Conservation (phyloP, 2,888 invertebrate species). For the Zelleria hepariella region DNA sequence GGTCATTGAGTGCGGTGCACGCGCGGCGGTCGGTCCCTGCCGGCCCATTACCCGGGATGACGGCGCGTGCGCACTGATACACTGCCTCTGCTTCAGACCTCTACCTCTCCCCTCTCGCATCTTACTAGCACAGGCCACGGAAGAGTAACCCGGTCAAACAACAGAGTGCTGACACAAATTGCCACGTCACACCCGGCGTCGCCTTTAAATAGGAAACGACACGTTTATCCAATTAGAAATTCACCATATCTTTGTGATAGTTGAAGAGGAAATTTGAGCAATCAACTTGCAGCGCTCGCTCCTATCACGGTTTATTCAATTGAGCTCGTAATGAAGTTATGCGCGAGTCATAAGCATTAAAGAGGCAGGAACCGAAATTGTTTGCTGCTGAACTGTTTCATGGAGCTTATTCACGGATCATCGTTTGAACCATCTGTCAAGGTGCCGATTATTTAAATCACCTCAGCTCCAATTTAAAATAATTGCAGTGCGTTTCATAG, state of each 20-base stretch:
- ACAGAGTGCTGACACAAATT: slow-evolving; percentile 45
- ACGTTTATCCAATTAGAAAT: slow-evolving; percentile 73
- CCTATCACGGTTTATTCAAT: slow-evolving; percentile 72
- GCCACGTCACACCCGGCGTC: slow-evolving; percentile 57
- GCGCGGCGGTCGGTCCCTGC: slow-evolving; percentile 31
- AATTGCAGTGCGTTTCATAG: background rate
- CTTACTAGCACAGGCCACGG: slow-evolving; percentile 14
- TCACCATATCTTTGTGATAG: slow-evolving; percentile 73
- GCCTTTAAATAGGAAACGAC: slow-evolving; percentile 73
- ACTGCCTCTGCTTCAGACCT: slow-evolving; percentile 28
- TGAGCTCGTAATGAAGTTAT: slow-evolving; percentile 70
- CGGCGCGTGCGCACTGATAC: slow-evolving; percentile 55
- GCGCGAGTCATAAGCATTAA: slow-evolving; percentile 26
- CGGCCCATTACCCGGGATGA: slow-evolving; percentile 64
- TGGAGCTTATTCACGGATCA: background rate
- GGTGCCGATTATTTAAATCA: slow-evolving; percentile 1
- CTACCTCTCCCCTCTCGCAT: slow-evolving; percentile 19
- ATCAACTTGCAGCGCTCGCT: slow-evolving; percentile 67
- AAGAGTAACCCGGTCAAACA: slow-evolving; percentile 27
- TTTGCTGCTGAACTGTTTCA: background rate
- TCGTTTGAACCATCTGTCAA: background rate
- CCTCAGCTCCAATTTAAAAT: slow-evolving; percentile 3
- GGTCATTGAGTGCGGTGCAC: slow-evolving; percentile 41
- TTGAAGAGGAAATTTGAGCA: slow-evolving; percentile 72
- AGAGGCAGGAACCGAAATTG: background rate